Conservation (phyloP, 2,888 invertebrate genomes). For the Sceliomorpha sp. region DNA sequence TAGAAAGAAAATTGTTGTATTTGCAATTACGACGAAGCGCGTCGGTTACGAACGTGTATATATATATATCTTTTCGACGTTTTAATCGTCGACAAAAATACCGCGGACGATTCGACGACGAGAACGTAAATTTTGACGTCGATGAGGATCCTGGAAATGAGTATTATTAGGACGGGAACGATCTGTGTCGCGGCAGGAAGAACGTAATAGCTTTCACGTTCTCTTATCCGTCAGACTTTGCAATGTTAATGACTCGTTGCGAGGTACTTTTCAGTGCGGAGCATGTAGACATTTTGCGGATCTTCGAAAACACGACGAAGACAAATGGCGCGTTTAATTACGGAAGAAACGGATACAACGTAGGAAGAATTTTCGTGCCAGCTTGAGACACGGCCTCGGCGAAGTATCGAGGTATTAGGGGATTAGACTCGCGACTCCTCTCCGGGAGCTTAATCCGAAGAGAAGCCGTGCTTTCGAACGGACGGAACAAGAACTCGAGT, state of each 20-base stretch:
- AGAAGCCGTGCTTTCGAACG: constrained; percentile 37
- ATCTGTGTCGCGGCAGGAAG: no score
- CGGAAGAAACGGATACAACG: constrained; percentile 11
- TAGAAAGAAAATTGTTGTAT: constrained; percentile 55
- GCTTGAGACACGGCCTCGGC: constrained; percentile 18
- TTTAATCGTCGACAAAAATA: no score
- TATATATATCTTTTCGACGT: no score
- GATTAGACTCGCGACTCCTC: constrained; percentile 48
- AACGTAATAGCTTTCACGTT: no score
- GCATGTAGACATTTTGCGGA: constrained; percentile 3
- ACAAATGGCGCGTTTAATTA: constrained; percentile 17
- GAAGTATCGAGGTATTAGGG: constrained; percentile 51
- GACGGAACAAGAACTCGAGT: constrained; percentile 35
- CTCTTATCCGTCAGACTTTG: no score
- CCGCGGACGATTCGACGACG: no score
- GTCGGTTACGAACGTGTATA: no score
- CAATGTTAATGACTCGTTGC: no score
- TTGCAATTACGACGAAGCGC: no score
- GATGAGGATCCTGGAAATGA: no score
- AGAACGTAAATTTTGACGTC: no score
- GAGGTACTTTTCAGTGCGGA: neutral
- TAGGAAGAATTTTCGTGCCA: constrained; percentile 5
- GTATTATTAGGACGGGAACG: no score
- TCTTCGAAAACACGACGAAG: constrained; percentile 24
- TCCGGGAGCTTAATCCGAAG: constrained; percentile 31